Base-by-base conservation (phyloP, 2,797 vertebrate genomes). In the Chaetophractus vellerosus region DNA sequence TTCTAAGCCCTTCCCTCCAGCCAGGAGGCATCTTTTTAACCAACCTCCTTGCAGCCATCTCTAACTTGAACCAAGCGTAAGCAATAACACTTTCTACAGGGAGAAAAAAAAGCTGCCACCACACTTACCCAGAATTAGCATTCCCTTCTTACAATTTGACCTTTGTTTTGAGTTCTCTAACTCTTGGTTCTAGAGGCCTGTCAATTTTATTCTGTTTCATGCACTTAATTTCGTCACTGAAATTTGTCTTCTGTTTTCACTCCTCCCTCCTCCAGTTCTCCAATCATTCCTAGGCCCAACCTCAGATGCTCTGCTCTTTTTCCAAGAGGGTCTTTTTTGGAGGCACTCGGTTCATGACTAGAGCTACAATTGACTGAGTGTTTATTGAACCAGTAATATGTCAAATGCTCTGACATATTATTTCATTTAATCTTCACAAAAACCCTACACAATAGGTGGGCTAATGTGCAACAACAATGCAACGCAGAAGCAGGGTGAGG, bases 251-350 rank as follows among this genome's bases (percentile, higher is more conserved):
- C 71, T 16, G 9, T 59, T 72, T 83, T 88, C 50, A 6, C 12
- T 72, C 36, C 2, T 26, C 7, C 7, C 11, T 85, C 68, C 24
- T 15, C 38, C 45, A 76, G 55, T 80, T 80, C 38, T 63, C 28
- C 45, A 76, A 2, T 76, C 45, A 61, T 66, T 71, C 24, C 24
- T 55, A 64, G 41, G 69, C 4, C 10, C 66, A 87, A 33, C 14
- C 48, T 84, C 45, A 11, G 80, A 33, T 23, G 19, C n/a, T 64
- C 23, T 80, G 41, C 23, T 92, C 2, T 88, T 91, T 94, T 89
- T 78, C 50, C 33, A 94, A 81, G 23, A 87, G 14, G 52, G 41
- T 6, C 3, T 68, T 21, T 59, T 24, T 72, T 68, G 26, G 8
- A 80, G 55, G n/a, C 33, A 74, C 14, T 83, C 26, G 31, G 24